These are phyloP conservation scores for Psittacula echo DNA, from an alignment of 2,797 vertebrate species.

Conservation along the genomic window DNA sequence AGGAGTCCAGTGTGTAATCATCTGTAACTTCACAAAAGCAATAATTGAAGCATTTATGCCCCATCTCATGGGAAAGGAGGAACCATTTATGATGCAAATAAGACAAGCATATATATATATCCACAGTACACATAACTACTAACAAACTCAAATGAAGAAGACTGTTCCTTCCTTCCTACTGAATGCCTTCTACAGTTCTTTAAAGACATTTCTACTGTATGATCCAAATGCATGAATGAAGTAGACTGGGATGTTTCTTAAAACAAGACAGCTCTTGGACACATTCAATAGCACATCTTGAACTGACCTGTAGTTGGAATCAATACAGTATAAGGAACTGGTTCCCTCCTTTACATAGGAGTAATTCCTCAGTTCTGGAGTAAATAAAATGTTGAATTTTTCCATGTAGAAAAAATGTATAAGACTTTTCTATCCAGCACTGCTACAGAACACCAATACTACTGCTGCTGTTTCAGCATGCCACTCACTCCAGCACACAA, in stretches of 20 bases:
- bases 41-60: not conserved
- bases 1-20: not conserved
- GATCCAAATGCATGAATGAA: not conserved
- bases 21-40: not conserved
- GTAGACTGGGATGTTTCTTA: not conserved
- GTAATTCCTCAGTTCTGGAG: not conserved
- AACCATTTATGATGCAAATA: not conserved
- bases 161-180: not conserved
- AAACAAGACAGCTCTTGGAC: not conserved
- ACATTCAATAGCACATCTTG: not conserved
- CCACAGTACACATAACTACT: not conserved
- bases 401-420: not conserved
- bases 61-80: not conserved
- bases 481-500: not conserved
- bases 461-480: not conserved
- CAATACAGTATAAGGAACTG: not conserved
- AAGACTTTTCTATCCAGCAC: not conserved
- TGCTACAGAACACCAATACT: not conserved
- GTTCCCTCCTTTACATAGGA: not conserved
- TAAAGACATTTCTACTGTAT: not conserved
- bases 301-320: not conserved
- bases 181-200: not conserved
- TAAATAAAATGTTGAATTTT: not conserved
- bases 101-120: not conserved
- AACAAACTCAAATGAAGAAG: not conserved